Conservation (phyloP, 2,113 vertebrate genomes). For the Eubucco bourcierii region DNA sequence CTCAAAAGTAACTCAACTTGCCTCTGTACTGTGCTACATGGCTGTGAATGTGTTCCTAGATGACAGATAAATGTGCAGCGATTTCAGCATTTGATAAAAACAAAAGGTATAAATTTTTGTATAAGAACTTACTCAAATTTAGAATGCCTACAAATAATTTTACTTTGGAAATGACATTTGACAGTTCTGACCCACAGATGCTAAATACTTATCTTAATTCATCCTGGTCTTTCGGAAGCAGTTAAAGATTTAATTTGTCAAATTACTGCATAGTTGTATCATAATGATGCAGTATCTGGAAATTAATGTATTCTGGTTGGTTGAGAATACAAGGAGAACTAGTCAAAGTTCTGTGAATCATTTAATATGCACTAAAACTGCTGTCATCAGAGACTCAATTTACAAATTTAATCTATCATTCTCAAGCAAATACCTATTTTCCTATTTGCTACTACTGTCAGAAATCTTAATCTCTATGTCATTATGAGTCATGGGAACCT, state of each 20-base stretch:
- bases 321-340: background rate
- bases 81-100: background rate
- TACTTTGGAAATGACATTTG: background rate
- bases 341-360: background rate
- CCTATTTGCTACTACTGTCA: background rate
- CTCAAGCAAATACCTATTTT: background rate
- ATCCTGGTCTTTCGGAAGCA: background rate
- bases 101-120: background rate
- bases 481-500: slow-evolving; percentile 16
- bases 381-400: background rate
- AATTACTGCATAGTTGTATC: background rate
- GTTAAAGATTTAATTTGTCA: background rate
- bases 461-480: background rate
- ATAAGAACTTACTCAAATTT: background rate
- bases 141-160: background rate
- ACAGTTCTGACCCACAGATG: background rate
- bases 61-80: background rate
- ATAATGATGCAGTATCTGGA: background rate
- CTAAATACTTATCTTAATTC: background rate
- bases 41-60: background rate
- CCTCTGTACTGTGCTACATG: background rate
- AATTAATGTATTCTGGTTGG: background rate
- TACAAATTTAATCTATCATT: background rate
- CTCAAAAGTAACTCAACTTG: background rate
- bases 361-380: background rate